Percentiles rank a stretch among this genome's conserved stretches.
Conservation (phyloP, 2,888 invertebrate genomes). For the Osedax fenrisi region DNA sequence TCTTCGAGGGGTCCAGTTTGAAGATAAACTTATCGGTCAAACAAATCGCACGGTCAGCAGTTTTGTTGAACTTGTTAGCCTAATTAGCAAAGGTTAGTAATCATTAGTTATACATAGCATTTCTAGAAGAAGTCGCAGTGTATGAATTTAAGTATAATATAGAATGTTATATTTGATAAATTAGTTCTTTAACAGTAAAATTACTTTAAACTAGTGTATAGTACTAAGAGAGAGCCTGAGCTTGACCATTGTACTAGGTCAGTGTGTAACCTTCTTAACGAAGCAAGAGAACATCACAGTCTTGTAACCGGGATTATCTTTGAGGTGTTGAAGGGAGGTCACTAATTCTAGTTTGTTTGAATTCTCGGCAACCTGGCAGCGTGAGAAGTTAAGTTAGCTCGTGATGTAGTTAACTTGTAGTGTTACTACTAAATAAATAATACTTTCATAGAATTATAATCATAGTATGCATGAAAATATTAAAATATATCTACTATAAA, state of each 20-base stretch:
- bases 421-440: too few relatives aligned
- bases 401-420: too few relatives aligned
- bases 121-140: too few relatives aligned
- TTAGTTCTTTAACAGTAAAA: too few relatives aligned
- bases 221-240: too few relatives aligned
- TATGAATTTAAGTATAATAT: not conserved
- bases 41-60: slow-evolving; percentile 74
- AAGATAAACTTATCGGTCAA: slow-evolving; percentile 73
- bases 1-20: slow-evolving; percentile 70
- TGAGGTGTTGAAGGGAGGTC: not conserved
- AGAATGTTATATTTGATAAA: not conserved
- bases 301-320: slow-evolving; percentile 51
- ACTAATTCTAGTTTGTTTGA: not conserved
- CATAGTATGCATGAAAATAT: too few relatives aligned
- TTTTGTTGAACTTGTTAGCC: slow-evolving; percentile 64
- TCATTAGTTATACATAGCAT: too few relatives aligned
- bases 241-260: too few relatives aligned
- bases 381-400: too few relatives aligned
- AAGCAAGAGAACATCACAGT: slow-evolving; percentile 44
- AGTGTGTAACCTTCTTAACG: slow-evolving; percentile 45
- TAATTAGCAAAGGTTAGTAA: slow-evolving; percentile 34
- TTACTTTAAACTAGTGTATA: too few relatives aligned
- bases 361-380: not conserved
- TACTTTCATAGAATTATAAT: too few relatives aligned
- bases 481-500: too few relatives aligned